Conservation (phyloP, 2,888 invertebrate species). For the Thymelicus acteon region DNA sequence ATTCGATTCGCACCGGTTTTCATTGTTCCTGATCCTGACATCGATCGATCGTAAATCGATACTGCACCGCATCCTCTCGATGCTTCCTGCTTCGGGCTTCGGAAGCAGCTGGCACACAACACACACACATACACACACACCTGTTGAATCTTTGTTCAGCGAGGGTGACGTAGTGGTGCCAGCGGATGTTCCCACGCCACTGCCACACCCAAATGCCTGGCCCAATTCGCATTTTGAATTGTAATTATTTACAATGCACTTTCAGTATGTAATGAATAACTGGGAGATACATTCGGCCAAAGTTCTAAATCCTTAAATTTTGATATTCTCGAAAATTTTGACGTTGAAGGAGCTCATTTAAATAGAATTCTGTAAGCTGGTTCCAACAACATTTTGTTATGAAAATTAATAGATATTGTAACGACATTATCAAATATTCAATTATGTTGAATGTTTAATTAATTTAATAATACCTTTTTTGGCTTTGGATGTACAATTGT, state of each 20-base stretch:
- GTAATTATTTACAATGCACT: constrained; percentile 33
- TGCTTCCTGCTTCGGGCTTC: constrained; percentile 60
- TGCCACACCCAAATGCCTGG: constrained; percentile 49
- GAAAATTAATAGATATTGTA: no score
- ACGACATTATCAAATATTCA: no score
- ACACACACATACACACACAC: constrained; percentile 52
- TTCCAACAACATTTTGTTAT: no score
- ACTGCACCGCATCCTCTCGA: constrained; percentile 59
- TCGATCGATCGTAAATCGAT: constrained; percentile 32
- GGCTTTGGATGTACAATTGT: no score
- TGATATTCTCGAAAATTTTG: no score
- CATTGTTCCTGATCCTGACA: neutral
- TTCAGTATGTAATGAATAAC: neutral
- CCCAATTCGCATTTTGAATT: constrained; percentile 42
- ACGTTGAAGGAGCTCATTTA: no score
- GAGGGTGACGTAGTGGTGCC: constrained; percentile 45
- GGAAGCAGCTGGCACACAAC: constrained; percentile 64
- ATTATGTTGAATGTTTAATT: no score
- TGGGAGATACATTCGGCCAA: no score
- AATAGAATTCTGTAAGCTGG: no score
- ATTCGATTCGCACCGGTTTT: neutral
- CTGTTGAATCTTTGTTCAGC: constrained; percentile 66
- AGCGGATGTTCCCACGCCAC: constrained; percentile 78
- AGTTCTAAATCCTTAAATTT: no score
- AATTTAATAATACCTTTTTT: no score